Base-by-base conservation (phyloP, 2,888 invertebrate species). In the Meghimatium bilineatum region DNA sequence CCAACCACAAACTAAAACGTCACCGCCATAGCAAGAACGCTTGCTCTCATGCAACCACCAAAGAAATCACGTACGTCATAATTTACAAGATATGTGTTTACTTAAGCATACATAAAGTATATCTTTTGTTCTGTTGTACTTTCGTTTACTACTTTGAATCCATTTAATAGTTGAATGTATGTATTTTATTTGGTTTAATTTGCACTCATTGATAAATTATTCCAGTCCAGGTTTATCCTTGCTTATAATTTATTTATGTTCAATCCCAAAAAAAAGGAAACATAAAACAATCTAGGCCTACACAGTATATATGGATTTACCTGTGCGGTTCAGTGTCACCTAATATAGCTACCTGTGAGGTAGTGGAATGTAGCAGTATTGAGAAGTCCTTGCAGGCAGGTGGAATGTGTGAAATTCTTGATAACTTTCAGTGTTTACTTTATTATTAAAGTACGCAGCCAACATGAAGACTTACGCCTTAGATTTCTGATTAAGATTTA, bases 321-420 rank as follows among this genome's bases (percentile, higher is more conserved):
- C 72, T 49, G 49, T n/a, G 14, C 49, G 29, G 12, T n/a, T 49
- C 72, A 44, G 29, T 74, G 72, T 74, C 71, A 38, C 38, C 71
- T 71, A 29, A 49, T 49, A 29, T 49, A n/a, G 29, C 49, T n/a
- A 44, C 49, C 49, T 74, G 72, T 49, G 49, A 12, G 29, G 72
- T 49, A 49, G 72, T 20, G 49, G 32, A 74, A 74, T 74, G 72
- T 29, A n/a, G 14, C 49, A 29, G 23, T 29, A 36, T 49, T 56
- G 44, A 72, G 38, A 74, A 49, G 29, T 8, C 72, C 44, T 10
- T 29, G n/a, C 44, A n/a, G 44, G n/a, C 44, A n/a, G 44, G 72
- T 49, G 49, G 72, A 49, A 49, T 74, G 72, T 74, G 49, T 14
- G 49, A 49, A 49, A 74, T 74, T 74, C 49, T 32, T 74, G 14